Base-by-base conservation (phyloP, 1,140 invertebrate species). In the Cotesia typhae region DNA sequence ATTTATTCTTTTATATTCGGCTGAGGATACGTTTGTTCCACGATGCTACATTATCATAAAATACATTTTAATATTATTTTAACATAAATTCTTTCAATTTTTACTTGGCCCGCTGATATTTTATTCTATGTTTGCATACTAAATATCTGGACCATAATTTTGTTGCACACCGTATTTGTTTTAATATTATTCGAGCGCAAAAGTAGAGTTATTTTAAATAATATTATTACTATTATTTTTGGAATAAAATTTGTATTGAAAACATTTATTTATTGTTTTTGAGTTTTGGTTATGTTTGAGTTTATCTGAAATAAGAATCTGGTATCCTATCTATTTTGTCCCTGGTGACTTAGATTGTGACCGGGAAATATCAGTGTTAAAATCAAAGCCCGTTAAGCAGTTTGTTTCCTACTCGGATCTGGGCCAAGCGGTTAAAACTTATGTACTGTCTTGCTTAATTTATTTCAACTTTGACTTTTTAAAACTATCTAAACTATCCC, bases 351-450 rank as follows among this genome's bases (percentile, higher is more conserved):
- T 28, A 28, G 20, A 60, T 12, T 60, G 20, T 35, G 20, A 36
- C 59, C 20, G 28, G 59, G 17, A 60, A 35, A 35, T 20, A 36
- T 60, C 59, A 36, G 20, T 6, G 28, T 36, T 60, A 4, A 60
- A 60, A 9, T 60, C 59, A 60, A 60, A 28, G 7, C 20, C 5
- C 59, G 59, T 60, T 60, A 60, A 60, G 59, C 59, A 60, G 59
- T 60, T 60, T 60, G 17, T 12, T 60, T 20, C 20, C 20, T 36
- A 60, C 59, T 60, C 20, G 20, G 17, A 60, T 60, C 59, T 60
- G 59, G 59, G 59, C 59, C 59, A 60, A 60, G 59, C 17, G 20
- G 28, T 35, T 36, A 7, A 35, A 28, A 35, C 6, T 36, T 35
- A 60, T 10, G n/a, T 35, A 60, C 41, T 60, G 20, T 10, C 17